Evolutionary conservation across 2,113 vertebrate genomes (phyloP), one percentile per base, ranked within the genome.

Genomic region (Albula glossodonta): DNA sequence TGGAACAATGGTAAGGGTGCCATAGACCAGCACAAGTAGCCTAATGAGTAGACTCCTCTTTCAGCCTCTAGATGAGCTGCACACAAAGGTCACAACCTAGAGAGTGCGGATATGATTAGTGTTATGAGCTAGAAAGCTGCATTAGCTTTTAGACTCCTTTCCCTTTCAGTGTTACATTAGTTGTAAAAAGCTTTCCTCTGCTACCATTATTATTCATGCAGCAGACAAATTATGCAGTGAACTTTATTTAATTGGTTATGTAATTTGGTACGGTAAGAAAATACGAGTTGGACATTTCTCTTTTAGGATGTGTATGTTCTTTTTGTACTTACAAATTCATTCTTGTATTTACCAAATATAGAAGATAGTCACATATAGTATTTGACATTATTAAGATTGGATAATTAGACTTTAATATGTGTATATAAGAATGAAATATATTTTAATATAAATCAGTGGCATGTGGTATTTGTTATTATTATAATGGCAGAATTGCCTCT

Each of bases 1-100:
- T 90, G 92, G 85, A 91, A 89, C 49, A 91, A 90, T 88, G 94
- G 94, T 94, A 95, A 95, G 93, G 91, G n/a, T 80, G 15, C 66
- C 66, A 49, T 19, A 81, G 79, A 52, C 53, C 70, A 50, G 31
- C 7, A 80, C 13, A 19, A 2, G 10, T 7, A 25, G n/a, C 52
- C 25, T 80, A 19, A 17, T 50, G 48, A 57, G 51, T 50, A 49
- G 22, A 12, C 66, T 5, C 6, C 10, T 12, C 15, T n/a, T 70
- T 70, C 25, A 51, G 13, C 12, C 79, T 51, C 13, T 48, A 79
- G 41, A 19, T 49, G 31, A 78, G 74, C 22, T 56, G 50, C 53
- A 12, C 7, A 25, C 5, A n/a, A 48, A 50, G 77, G 74, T 77
- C n/a, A n/a, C 25, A 15, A 15, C 17, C 57, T 60, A 15, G 60